Evolutionary conservation across 2,797 vertebrate species (phyloP).

Genomic region (Rousettus madagascariensis): DNA sequence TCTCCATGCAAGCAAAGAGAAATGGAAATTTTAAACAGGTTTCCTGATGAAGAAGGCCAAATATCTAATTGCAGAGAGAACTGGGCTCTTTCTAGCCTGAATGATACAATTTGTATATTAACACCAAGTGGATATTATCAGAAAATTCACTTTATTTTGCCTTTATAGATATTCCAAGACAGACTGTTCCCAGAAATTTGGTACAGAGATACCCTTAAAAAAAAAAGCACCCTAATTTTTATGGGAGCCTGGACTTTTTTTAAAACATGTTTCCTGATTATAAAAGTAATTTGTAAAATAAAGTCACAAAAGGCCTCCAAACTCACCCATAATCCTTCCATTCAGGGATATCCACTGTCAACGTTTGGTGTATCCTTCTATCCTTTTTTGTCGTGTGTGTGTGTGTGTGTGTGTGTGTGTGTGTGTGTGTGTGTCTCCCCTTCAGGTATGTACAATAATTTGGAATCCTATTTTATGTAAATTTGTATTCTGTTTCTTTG

Average conservation of each 20-base stretch:
- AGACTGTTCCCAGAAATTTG: background rate
- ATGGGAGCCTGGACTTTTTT: background rate
- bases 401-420: background rate
- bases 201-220: background rate
- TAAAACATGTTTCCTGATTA: background rate
- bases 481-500: background rate
- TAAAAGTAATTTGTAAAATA: background rate
- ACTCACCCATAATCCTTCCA: background rate
- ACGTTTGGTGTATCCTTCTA: background rate
- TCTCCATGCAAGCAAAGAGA: background rate
- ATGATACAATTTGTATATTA: background rate
- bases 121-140: background rate
- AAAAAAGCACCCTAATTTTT: background rate
- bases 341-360: background rate
- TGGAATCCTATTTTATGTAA: background rate
- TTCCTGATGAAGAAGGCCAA: background rate
- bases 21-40: background rate
- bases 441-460: background rate
- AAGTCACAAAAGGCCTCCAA: background rate
- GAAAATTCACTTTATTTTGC: background rate
- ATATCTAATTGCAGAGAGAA: background rate
- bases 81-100: background rate
- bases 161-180: background rate
- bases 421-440: background rate
- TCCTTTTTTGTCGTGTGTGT: background rate